Evolutionary conservation across 2,888 invertebrate species (phyloP), one percentile per base, ranked within the genome.

Genomic region (Parnassius glacialis): DNA sequence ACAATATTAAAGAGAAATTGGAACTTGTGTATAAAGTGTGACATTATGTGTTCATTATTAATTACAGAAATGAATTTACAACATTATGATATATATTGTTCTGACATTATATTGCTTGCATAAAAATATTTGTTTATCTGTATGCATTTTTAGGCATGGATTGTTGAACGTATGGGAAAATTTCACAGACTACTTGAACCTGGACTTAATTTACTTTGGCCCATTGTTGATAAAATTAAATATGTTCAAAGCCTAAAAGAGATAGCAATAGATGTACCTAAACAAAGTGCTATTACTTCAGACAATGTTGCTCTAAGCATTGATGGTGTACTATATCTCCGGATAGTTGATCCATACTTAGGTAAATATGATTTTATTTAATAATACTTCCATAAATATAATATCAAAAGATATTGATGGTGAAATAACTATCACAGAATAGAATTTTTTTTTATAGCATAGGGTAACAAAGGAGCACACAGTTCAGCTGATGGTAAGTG

Each of bases 241-340:
- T 99, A 99, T 92, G 99, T 99, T 12, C 99, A 99, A 87, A 98
- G 97, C 85, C 87, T 99, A 50, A 99, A 99, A 84, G 99, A 99
- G 96, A 97, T 99, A 72, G 99, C 99, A 0, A 99, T 99, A 74
- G 99, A 99, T 91, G 98, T 99, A 61, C 99, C 99, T 0, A 97
- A 99, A 82, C 99, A 99, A 86, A 97, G 97, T 84, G 99, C 99
- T 20, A 99, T 99, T 73, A 99, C 99, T 13, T 94, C 96, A 63
- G 99, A 99, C 85, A 99, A 99, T 92, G 99, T 99, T 0, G 98
- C 97, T 0, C 89, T 99, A 61, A 96, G 95, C 76, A 97, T 99
- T 76, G 99, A 99, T 90, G 99, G 99, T 64, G 99, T 99, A 1
- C 92, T 99, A 57, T 99, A 99, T 85, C 93, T 99, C 62, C 93